Base-by-base conservation (phyloP, 2,797 vertebrate genomes). In the Gobio occitaniae region DNA sequence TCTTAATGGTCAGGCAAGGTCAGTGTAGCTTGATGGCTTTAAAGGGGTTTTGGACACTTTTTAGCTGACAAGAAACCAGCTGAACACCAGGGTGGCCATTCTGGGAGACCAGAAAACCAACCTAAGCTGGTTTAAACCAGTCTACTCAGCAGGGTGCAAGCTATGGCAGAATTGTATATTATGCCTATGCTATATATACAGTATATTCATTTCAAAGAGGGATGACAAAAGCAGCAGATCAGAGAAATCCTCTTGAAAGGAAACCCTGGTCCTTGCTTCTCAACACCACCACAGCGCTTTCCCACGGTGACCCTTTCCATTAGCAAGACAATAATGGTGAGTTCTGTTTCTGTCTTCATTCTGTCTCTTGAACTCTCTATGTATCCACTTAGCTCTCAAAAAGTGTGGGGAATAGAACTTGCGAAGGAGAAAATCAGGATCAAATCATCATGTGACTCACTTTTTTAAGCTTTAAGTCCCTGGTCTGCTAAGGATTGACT, bases 281-380 rank as follows among this genome's bases (percentile, higher is more conserved):
- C 75, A 82, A 25, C 44, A 41, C 71, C 82, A 86, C 78, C 78
- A 36, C 21, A 79, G 48, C 16, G 25, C 59, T 74, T 84, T 86
- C 77, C 81, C 84, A 65, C 48, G 41, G 70, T 86, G 78, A 90
- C 86, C 85, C 84, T 77, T 79, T 65, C 71, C 69, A 84, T 88
- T 86, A 76, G 47, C 77, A 56, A 89, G 83, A 83, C 63, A 83
- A 38, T 68, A 32, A 29, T 68, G 75, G 41, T 88, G 88, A 89
- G 78, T 79, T 87, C 68, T 59, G 66, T 52, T 66, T 21, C 29
- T 70, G 29, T 56, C 41, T 82, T 61, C 38, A 19, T 16, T 48
- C 54, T 48, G 41, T 36, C 69, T 9, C 54, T 82, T 61, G 16
- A 82, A 61, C 54, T 82, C 80, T 32, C n/a, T 48, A 29, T 82